Evolutionary conservation across 2,797 vertebrate genomes (phyloP).

Genomic region (Manis pentadactyla): DNA sequence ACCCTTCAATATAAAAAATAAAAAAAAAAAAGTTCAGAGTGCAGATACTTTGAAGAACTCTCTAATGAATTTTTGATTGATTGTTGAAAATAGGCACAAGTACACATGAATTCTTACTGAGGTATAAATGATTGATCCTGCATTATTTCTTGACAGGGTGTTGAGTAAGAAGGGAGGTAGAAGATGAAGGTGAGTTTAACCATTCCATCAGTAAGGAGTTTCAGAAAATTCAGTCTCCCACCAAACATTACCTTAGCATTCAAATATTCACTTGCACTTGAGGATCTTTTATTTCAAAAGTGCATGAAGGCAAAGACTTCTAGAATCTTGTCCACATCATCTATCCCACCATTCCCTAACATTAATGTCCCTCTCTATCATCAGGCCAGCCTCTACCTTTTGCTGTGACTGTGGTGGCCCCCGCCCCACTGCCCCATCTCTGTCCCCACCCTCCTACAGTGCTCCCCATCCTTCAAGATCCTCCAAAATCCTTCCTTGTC

Average conservation of each 20-base stretch:
- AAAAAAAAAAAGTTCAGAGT: too few species aligned
- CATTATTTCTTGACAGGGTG: not conserved
- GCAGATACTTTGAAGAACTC: not conserved
- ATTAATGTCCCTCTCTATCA: not conserved
- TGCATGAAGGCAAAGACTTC: not conserved
- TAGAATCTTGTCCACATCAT: not conserved
- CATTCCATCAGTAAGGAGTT: not conserved
- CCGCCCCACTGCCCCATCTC: fast-evolving
- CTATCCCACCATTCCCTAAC: not conserved
- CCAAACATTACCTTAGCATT: not conserved
- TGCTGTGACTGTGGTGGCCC: too few species aligned
- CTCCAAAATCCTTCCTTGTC: not conserved
- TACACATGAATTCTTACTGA: not conserved
- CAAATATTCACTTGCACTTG: not conserved
- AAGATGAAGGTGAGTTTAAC: not conserved
- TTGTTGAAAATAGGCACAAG: constrained; percentile 12
- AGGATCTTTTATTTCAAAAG: constrained; percentile 1
- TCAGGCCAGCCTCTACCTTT: not conserved
- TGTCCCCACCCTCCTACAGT: not conserved
- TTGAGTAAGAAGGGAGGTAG: not conserved
- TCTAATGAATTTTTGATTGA: not conserved
- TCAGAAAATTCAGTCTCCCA: not conserved
- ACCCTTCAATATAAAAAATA: too few species aligned
- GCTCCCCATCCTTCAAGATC: not conserved
- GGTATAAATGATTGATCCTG: not conserved